Conservation (phyloP, 2,888 invertebrate genomes). For the Drosophila sordidula region DNA sequence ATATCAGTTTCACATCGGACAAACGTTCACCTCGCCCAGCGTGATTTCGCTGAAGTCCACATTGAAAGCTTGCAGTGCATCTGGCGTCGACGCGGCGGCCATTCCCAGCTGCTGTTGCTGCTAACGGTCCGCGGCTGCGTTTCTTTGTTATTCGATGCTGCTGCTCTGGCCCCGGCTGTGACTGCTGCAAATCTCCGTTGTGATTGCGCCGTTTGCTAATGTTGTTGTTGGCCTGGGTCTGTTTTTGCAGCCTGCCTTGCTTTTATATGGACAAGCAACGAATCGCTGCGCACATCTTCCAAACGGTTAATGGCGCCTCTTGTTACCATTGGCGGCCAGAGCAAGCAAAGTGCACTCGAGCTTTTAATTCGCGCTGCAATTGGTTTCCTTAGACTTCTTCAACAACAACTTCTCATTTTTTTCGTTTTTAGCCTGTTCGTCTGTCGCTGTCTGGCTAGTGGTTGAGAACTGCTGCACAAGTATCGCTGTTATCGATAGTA, state of each 20-base stretch:
- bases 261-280: conserved; percentile 62
- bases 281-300: conserved; percentile 67
- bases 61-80: conserved; percentile 53
- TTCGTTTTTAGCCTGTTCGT: conserved; percentile 43
- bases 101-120: conserved; percentile 34
- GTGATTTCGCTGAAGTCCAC: conserved; percentile 58
- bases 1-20: too few relatives aligned
- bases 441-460: conserved; percentile 53
- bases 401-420: conserved; percentile 41
- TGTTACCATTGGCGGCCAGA: conserved; percentile 35
- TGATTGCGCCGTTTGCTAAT: background rate
- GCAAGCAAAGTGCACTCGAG: conserved; percentile 4
- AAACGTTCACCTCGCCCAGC: conserved; percentile 50
- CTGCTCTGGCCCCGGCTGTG: background rate
- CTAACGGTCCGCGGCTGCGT: background rate
- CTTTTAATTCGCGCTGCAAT: conserved; percentile 16
- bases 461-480: conserved; percentile 16
- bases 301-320: conserved; percentile 24
- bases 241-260: conserved; percentile 21
- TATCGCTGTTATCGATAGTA: conserved; percentile 30
- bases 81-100: conserved; percentile 52
- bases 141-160: conserved; percentile 4
- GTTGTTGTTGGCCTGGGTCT: conserved; percentile 3
- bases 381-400: conserved; percentile 20
- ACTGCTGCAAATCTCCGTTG: conserved; percentile 5